Percentiles rank a stretch among this genome's conserved stretches.
Evolutionary conservation across 2,113 vertebrate genomes (phyloP).

Genomic region (Vireo altiloquus): DNA sequence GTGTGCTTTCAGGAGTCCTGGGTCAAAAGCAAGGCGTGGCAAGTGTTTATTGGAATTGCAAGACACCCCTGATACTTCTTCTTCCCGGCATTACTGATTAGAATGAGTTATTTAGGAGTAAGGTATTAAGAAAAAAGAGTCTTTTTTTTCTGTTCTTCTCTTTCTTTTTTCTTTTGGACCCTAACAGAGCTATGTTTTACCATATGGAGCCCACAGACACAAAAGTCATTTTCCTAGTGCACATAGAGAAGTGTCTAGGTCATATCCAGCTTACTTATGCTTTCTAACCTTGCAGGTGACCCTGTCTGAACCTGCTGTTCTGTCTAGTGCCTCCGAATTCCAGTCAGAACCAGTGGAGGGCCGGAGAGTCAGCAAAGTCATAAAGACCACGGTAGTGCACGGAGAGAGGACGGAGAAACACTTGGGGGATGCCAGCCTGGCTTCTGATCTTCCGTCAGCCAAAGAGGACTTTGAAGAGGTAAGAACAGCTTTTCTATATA

Average conservation of each 20-base stretch:
- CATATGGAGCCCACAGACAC: neutral
- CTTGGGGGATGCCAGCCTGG: slow-evolving; percentile 84
- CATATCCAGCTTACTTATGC: neutral
- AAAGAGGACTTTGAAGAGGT: slow-evolving; percentile 97
- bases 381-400: slow-evolving; percentile 88
- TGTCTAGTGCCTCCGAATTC: slow-evolving; percentile 79
- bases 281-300: slow-evolving; percentile 75
- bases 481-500: neutral
- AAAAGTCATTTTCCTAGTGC: neutral
- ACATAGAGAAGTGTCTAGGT: accelerated
- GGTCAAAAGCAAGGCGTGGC: neutral
- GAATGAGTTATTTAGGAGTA: neutral
- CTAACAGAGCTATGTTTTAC: neutral
- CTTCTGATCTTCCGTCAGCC: slow-evolving; percentile 89
- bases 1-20: neutral
- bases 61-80: neutral
- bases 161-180: too few species aligned
- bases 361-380: slow-evolving; percentile 92
- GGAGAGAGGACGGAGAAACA: slow-evolving; percentile 90
- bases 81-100: neutral
- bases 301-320: slow-evolving; percentile 76
- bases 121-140: neutral
- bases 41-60: accelerated
- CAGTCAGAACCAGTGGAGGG: slow-evolving; percentile 88
- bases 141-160: neutral